phyloP scores from a whole-genome alignment of 2,888 invertebrate genomes.

The Ypsolopha scabrella region DNA sequence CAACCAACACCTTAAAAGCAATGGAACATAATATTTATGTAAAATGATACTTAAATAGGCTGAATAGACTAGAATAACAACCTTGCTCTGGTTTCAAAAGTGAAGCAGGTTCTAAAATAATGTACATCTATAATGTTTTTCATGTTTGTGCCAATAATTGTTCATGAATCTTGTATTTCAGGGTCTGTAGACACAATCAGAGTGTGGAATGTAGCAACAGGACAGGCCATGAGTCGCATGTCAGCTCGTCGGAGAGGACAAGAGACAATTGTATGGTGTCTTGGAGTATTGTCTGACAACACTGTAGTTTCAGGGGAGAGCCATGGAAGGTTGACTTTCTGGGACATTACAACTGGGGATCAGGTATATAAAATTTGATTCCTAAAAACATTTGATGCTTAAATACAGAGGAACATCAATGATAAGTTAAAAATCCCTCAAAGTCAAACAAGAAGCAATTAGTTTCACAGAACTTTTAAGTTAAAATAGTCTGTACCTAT shows the following conservation, averaged over 20 bases:
- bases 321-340: constrained; percentile 85
- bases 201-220: constrained; percentile 87
- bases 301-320: constrained; percentile 88
- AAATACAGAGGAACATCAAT: too few species aligned
- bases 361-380: constrained; percentile 40
- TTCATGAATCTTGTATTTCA: constrained; percentile 23
- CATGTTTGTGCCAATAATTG: background rate
- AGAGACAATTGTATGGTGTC: constrained; percentile 88
- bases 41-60: too few species aligned
- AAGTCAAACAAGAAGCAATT: too few species aligned
- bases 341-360: constrained; percentile 86
- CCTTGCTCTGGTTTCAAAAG: too few species aligned
- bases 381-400: background rate
- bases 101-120: background rate
- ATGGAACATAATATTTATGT: too few species aligned
- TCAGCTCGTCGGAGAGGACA: constrained; percentile 74
- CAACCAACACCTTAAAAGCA: too few species aligned
- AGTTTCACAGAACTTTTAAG: too few species aligned
- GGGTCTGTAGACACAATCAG: constrained; percentile 87
- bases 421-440: too few species aligned
- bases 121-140: constrained; percentile 1
- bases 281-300: constrained; percentile 84
- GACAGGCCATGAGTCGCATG: constrained; percentile 87
- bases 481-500: too few species aligned
- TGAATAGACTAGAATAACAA: too few species aligned